These are phyloP conservation scores for Myopa tessellatipennis DNA, from an alignment of 2,888 invertebrate genomes.

Conservation along the genomic window DNA sequence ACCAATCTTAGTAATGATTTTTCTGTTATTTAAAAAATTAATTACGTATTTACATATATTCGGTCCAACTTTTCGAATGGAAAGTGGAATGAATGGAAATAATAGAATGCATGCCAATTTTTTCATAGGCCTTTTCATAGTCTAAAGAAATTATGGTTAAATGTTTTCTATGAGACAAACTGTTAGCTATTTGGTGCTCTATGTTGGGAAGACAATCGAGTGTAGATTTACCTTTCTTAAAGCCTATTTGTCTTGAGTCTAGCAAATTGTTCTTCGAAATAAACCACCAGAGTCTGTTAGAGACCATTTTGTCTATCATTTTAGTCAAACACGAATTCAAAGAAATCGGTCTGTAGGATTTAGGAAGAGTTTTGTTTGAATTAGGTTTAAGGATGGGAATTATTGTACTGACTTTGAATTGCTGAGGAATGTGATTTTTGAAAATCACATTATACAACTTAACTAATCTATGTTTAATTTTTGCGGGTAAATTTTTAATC, in stretches of 20 bases:
- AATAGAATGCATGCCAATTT: conserved; percentile 27
- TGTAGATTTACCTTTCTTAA: conserved; percentile 31
- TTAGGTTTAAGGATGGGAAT: conserved; percentile 37
- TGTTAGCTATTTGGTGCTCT: background rate
- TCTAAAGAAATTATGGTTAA: conserved; percentile 21
- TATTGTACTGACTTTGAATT: conserved; percentile 34
- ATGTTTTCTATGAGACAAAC: background rate
- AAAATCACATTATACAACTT: conserved; percentile 39
- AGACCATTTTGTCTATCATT: conserved; percentile 39
- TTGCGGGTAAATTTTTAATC: conserved; percentile 26
- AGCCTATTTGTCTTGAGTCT: conserved; percentile 28
- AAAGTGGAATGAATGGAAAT: conserved; percentile 12
- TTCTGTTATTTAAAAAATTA: conserved; percentile 11
- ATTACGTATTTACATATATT: conserved; percentile 6
- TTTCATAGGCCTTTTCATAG: conserved; percentile 29
- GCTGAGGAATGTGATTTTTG: conserved; percentile 30
- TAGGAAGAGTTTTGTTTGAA: background rate
- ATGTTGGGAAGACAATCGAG: conserved; percentile 8
- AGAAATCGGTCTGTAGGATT: conserved; percentile 39
- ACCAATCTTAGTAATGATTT: background rate
- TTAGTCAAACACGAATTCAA: conserved; percentile 30
- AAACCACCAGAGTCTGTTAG: conserved; percentile 26
- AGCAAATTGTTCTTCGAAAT: conserved; percentile 33
- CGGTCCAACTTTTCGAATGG: conserved; percentile 22
- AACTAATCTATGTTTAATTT: conserved; percentile 3